Base-by-base conservation (phyloP, 1,140 invertebrate genomes). In the Wiebesia pumilae region DNA sequence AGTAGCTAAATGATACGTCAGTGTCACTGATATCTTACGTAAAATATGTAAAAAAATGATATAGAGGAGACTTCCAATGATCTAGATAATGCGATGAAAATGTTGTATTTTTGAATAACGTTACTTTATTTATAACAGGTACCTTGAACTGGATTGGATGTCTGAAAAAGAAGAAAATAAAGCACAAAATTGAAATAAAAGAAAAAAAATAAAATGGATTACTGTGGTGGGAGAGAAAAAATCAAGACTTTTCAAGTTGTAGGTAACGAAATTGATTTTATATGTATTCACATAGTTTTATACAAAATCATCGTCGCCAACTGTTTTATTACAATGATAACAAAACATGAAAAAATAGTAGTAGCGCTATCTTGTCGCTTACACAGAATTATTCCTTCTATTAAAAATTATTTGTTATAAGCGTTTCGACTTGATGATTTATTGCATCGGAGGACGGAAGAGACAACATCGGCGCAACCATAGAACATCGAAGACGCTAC, bases 141-240 rank as follows among this genome's bases (percentile, higher is more conserved):
- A 83, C 75, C 81, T 83, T 54, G 81, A 47, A 54, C 75, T 87
- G 75, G 81, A 65, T 69, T 71, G 43, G 58, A 40, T n/a, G 40
- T 87, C 81, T 87, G 85, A 87, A 87, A 87, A 87, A 87, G 33
- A 87, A 83, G 77, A 83, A 69, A 83, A 85, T 54, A 69, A 83
- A 82, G 79, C 33, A 71, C 62, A 78, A 81, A 81, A 81, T 51
- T 81, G 62, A 81, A 86, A 86, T 79, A 62, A n/a, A 65, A 51
- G 12, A 81, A 51, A 69, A 77, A 75, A 73, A 81, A 85, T 27
- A 27, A 33, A 67, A 67, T 58, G 33, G 69, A 38, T 30, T 6
- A 1, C 35, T 54, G 19, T 12, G 19, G 3, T 3, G 35, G 79
- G 16, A 14, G 27, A 30, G 10, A 83, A 83, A 40, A 69, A 83